These are phyloP conservation scores for Hyles lineata DNA, from an alignment of 2,888 invertebrate genomes.

Conservation along the genomic window DNA sequence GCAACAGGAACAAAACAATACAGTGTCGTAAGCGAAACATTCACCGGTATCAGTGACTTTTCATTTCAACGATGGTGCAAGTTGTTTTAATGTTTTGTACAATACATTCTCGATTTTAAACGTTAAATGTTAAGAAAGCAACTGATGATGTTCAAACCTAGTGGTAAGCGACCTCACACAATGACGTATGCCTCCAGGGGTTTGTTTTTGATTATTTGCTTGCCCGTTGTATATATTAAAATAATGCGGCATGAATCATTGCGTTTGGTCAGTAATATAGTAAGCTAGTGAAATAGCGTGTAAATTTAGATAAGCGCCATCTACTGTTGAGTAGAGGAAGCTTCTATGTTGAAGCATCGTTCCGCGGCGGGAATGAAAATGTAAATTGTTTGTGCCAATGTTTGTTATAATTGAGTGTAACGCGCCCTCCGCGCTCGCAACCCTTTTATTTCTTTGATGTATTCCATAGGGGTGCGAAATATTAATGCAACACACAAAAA, in stretches of 20 bases:
- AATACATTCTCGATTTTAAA: conserved; percentile 34
- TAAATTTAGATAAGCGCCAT: conserved; percentile 78
- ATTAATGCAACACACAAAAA: conserved; percentile 77
- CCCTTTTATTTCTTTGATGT: conserved; percentile 83
- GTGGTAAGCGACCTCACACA: conserved; percentile 66
- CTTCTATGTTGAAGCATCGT: conserved; percentile 45
- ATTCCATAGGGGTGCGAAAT: conserved; percentile 79
- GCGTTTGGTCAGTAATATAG: conserved; percentile 62
- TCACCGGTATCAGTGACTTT: conserved; percentile 52
- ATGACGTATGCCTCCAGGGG: conserved; percentile 57
- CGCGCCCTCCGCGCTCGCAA: conserved; percentile 75
- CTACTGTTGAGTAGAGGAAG: conserved; percentile 73
- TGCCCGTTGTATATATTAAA: conserved; percentile 38
- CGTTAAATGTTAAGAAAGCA: conserved; percentile 60
- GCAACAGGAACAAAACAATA: conserved; percentile 67
- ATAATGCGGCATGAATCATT: conserved; percentile 57
- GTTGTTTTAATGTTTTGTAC: conserved; percentile 46
- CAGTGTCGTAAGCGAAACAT: conserved; percentile 64
- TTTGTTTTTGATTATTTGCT: conserved; percentile 46
- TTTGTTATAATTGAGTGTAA: conserved; percentile 80
- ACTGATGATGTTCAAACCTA: conserved; percentile 84
- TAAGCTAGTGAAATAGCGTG: conserved; percentile 61
- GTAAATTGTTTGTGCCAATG: conserved; percentile 82
- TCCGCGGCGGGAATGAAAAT: conserved; percentile 60
- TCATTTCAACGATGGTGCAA: conserved; percentile 58